These are phyloP conservation scores for Brachionus asplanchnoidis DNA, from an alignment of 1,140 invertebrate species.

Conservation along the genomic window DNA sequence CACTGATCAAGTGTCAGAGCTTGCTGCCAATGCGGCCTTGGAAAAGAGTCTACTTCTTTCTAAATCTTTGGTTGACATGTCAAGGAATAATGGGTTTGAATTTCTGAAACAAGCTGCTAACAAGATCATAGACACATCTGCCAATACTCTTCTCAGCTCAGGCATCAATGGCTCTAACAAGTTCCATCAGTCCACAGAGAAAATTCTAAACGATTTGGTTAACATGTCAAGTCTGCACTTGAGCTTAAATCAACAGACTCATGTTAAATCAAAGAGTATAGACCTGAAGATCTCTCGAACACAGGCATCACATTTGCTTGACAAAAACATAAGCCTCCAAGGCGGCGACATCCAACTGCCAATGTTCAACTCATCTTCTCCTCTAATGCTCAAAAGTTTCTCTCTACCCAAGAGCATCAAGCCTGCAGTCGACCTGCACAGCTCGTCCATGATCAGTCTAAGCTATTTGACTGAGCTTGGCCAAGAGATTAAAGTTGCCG, in stretches of 20 bases:
- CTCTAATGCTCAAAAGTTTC: not conserved
- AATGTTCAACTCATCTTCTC: not conserved
- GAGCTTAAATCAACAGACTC: not conserved
- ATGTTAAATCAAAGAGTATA: not conserved
- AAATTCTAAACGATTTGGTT: not conserved
- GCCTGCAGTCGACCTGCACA: not conserved
- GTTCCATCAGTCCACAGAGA: not conserved
- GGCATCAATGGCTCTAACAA: not conserved
- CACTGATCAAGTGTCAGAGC: not conserved
- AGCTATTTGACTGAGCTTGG: not conserved
- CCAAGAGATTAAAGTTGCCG: not conserved
- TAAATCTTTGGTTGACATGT: not conserved
- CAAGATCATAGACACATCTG: conserved; percentile 1
- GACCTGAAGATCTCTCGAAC: not conserved
- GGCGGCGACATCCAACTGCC: not conserved
- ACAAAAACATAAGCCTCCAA: not conserved
- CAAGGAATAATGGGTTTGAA: not conserved
- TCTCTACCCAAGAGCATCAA: not conserved
- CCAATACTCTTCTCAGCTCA: not conserved
- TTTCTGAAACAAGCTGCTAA: conserved; percentile 3
- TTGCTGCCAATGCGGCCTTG: not conserved
- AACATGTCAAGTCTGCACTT: not conserved
- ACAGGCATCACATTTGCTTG: not conserved
- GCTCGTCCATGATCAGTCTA: not conserved
- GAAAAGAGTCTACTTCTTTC: not conserved